Base-by-base conservation (phyloP, 2,888 invertebrate genomes). In the Leptinotarsa juncta region DNA sequence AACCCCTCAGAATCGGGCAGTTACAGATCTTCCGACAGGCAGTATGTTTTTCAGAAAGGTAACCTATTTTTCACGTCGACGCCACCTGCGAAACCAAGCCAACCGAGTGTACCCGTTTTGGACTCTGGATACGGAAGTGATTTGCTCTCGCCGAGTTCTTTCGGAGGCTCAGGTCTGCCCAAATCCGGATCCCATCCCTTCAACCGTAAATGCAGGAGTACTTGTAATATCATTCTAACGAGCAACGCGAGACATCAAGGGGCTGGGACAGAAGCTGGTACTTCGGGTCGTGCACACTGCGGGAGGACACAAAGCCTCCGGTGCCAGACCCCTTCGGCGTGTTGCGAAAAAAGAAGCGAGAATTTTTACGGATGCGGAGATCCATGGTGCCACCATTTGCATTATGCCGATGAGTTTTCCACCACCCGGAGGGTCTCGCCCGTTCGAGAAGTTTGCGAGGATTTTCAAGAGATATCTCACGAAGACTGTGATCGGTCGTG, bases 171-270 rank as follows among this genome's bases (percentile, higher is more conserved):
- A 7, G 62, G 15, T 42, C 23, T 60, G 23, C 42, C 62, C 32
- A 65, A 53, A 23, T 79, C 86, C 71, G 77, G 83, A 0, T 68
- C 76, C 18, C 86, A 86, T 20, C 87, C 88, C 2, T 89, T 88
- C 78, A 88, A 89, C 78, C 85, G 90, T 5, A 88, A 90, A 74
- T 93, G 93, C 82, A 90, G 89, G 77, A 93, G 93, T 85, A 93
- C 93, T 0, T 93, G 93, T 83, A 93, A 91, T 83, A 93, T 94
- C 72, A 90, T 92, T 16, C 88, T 94, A 65, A 91, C 92, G 10
- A 88, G 90, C 3, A 89, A 89, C 55, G 26, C 18, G 16, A 65
- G 51, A 23, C 15, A 32, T 18, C 16, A 55, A 42, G 78, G 75
- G 66, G 76, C 76, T n/a, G 49, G 26, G n/a, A 10, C 7, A 10